Conservation (phyloP, 2,113 vertebrate genomes). For the Origma solitaria region DNA sequence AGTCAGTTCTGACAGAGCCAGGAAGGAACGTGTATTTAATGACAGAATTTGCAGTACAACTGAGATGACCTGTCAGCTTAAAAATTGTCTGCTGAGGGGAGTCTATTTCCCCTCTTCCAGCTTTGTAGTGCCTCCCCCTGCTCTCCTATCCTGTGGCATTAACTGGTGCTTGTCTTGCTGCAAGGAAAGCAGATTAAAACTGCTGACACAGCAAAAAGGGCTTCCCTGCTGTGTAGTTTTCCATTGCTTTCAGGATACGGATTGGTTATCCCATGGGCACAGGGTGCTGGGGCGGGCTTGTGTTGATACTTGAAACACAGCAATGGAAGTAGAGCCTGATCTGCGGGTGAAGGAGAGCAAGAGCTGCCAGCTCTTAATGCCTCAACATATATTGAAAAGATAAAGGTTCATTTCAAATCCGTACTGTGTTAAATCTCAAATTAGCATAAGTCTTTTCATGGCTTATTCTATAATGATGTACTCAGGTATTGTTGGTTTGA, state of each 20-base stretch:
- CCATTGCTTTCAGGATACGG: background rate
- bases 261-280: background rate
- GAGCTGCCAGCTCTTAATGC: background rate
- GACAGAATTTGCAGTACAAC: background rate
- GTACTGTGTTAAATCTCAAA: background rate
- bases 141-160: background rate
- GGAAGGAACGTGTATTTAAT: background rate
- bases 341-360: background rate
- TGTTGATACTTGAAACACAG: background rate
- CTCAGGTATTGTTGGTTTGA: background rate
- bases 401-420: background rate
- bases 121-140: background rate
- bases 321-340: background rate
- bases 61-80: background rate
- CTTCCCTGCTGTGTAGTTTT: background rate
- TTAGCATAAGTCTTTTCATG: background rate
- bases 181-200: background rate
- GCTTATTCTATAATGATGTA: background rate
- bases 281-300: background rate
- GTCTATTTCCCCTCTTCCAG: background rate
- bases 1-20: background rate
- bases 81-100: background rate
- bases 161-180: background rate
- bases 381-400: background rate
- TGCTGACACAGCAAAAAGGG: background rate